These are phyloP conservation scores for Agrenia bidenticulata DNA, from an alignment of 2,888 invertebrate genomes.

Conservation along the genomic window DNA sequence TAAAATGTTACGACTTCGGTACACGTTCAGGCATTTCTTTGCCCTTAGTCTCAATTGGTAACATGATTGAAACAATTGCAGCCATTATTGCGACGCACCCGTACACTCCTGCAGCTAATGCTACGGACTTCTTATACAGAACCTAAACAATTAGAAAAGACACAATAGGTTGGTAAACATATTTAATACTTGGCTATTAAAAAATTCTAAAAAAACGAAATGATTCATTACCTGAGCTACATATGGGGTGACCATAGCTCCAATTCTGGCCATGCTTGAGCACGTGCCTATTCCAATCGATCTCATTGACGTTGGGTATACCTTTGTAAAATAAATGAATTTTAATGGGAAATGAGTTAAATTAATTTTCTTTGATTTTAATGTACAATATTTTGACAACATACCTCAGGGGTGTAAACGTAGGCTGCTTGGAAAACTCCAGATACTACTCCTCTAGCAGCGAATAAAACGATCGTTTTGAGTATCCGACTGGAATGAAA, in stretches of 20 bases:
- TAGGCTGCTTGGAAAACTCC: constrained; percentile 94
- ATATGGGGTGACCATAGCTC: constrained; percentile 91
- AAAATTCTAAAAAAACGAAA: background rate
- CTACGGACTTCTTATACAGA: constrained; percentile 71
- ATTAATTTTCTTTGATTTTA: background rate
- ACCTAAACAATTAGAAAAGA: constrained; percentile 61
- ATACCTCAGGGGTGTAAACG: constrained; percentile 88
- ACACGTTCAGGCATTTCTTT: constrained; percentile 61
- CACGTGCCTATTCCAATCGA: constrained; percentile 91
- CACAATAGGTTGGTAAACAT: background rate
- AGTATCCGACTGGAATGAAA: constrained; percentile 69
- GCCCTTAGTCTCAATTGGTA: constrained; percentile 83
- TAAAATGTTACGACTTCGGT: constrained; percentile 37
- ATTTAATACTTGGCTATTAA: background rate
- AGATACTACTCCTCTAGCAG: constrained; percentile 87
- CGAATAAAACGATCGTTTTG: constrained; percentile 78
- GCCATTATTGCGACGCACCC: constrained; percentile 74
- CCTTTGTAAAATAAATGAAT: constrained; percentile 23
- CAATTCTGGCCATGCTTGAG: constrained; percentile 85
- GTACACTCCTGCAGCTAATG: constrained; percentile 68
- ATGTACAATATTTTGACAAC: constrained; percentile 53
- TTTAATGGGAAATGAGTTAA: background rate
- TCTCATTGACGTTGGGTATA: constrained; percentile 47
- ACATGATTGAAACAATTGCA: constrained; percentile 71
- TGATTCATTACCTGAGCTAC: constrained; percentile 74